Evolutionary conservation across 1,140 invertebrate genomes (phyloP), one percentile per base, ranked within the genome.

Genomic region (Acromyrmex echinatior): DNA sequence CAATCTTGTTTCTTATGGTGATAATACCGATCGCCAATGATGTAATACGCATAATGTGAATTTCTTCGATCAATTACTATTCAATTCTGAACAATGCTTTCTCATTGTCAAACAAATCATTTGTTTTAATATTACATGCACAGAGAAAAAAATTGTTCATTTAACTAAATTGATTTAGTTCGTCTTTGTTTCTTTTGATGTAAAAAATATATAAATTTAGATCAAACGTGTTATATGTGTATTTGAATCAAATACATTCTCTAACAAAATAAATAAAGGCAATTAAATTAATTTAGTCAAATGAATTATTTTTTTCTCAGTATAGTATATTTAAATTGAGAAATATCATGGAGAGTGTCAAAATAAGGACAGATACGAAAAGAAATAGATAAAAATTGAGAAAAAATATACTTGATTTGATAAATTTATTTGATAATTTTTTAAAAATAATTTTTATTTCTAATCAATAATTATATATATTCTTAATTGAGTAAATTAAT

Each of bases 1-100:
- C 25, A 56, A 73, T 82, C 39, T 63, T 9, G 6, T 65, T 78
- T 82, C 35, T 74, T 31, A 12, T 14, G 63, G n/a, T 16, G 25
- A 80, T 56, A 18, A 0, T 28, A 53, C 6, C 25, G 25, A 80
- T 35, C 12, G 18, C 14, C 65, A 31, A 80, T 70, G 45, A 81
- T 81, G 65, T 70, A 70, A 39, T 39, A 39, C 9, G 14, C 1
- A 9, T 70, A 68, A 70, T 80, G 16, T 56, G 10, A 81, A 28
- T 58, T 45, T 45, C 21, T 68, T 25, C 3, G 35, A 16, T 49
- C 35, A 21, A 18, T 56, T 25, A 28, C 58, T 58, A 45, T 45
- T 35, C 39, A 25, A 45, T 16, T 81, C 6, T 9, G 12, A 45
- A 81, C 0, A 10, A 18, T 58, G 39, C 14, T 71, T 66, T 0